Evolutionary conservation across 2,888 invertebrate genomes (phyloP).

Genomic region (Eledone cirrhosa): DNA sequence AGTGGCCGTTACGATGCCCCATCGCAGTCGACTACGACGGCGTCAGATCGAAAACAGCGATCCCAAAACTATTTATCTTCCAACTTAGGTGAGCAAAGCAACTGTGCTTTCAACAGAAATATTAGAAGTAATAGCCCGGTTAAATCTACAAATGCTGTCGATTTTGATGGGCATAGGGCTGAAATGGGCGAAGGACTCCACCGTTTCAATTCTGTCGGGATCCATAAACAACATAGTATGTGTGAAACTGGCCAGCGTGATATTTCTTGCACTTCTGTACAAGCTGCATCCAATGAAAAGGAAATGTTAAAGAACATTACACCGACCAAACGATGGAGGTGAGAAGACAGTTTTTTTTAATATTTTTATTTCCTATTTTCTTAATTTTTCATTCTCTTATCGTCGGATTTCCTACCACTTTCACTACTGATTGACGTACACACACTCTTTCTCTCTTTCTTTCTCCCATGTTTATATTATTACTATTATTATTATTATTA

Average conservation of each 20-base stretch:
- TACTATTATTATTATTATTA: too few relatives aligned
- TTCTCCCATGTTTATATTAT: background rate
- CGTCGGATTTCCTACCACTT: background rate
- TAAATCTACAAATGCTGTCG: background rate
- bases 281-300: background rate
- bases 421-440: background rate
- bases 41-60: background rate
- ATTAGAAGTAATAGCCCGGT: background rate
- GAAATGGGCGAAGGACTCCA: background rate
- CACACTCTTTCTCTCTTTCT: background rate
- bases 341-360: background rate
- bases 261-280: background rate
- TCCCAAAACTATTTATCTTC: background rate
- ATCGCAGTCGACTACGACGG: background rate
- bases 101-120: background rate
- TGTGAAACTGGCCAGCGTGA: slow-evolving; percentile 5
- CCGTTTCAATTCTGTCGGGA: background rate
- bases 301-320: slow-evolving; percentile 1
- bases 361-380: background rate
- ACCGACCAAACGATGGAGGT: slow-evolving; percentile 27
- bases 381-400: background rate
- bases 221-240: slow-evolving; percentile 24
- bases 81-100: background rate
- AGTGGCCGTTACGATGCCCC: background rate
- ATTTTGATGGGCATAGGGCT: slow-evolving; percentile 4